Conservation (phyloP, 2,113 vertebrate species). For the Callorhinus ursinus region DNA sequence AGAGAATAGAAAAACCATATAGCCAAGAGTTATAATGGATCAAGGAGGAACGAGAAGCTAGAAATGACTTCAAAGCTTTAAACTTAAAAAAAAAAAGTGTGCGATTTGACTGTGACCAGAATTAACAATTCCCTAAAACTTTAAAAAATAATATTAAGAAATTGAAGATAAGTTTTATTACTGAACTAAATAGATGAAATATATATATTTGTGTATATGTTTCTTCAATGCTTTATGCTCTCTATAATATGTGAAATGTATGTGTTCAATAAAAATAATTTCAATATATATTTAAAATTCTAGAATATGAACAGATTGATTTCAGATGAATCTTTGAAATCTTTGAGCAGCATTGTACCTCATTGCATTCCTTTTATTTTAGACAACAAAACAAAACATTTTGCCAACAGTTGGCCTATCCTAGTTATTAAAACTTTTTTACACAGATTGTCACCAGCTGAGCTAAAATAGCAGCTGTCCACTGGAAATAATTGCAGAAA, state of each 20-base stretch:
- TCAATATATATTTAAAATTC: not conserved
- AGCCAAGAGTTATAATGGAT: not conserved
- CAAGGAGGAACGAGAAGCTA: not conserved
- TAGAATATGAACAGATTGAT: not conserved
- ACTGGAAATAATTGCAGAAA: conserved; percentile 70
- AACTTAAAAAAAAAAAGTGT: not conserved
- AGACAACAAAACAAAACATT: conserved; percentile 65
- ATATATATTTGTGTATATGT: not conserved
- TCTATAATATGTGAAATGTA: not conserved
- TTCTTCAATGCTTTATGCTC: not conserved
- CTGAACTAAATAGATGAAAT: not conserved
- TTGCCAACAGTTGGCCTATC: conserved; percentile 54
- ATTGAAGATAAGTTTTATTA: not conserved
- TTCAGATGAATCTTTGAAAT: not conserved
- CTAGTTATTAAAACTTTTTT: conserved; percentile 63
- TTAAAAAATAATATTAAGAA: not conserved
- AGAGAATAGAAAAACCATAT: not conserved
- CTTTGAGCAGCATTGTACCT: not conserved
- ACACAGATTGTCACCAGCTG: conserved; percentile 54
- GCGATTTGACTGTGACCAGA: not conserved
- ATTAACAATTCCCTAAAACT: not conserved
- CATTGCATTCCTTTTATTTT: conserved; percentile 49
- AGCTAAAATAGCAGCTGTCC: conserved; percentile 74
- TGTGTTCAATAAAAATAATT: not conserved
- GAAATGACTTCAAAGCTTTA: not conserved